Evolutionary conservation across 2,113 vertebrate genomes (phyloP).

Genomic region (Eurypyga helias): DNA sequence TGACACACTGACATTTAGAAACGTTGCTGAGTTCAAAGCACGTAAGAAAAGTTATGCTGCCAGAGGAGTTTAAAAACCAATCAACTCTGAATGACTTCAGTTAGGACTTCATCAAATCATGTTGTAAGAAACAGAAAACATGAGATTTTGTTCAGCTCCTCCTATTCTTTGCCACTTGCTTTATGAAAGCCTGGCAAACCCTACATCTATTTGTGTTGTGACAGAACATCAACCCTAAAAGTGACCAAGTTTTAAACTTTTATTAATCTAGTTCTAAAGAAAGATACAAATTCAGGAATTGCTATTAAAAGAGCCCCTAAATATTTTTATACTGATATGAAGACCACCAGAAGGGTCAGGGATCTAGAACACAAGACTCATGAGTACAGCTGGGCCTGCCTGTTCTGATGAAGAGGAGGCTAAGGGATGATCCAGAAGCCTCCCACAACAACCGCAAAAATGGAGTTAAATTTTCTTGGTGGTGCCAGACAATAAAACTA

Average conservation of each 20-base stretch:
- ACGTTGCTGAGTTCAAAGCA: background rate
- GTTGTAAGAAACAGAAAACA: background rate
- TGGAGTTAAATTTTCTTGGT: background rate
- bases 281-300: background rate
- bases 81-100: background rate
- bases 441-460: background rate
- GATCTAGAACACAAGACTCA: background rate
- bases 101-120: background rate
- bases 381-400: background rate
- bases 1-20: background rate
- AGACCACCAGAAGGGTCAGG: background rate
- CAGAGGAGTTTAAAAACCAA: background rate
- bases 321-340: background rate
- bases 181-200: background rate
- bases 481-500: background rate
- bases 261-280: background rate
- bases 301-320: accelerated
- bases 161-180: background rate
- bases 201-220: background rate
- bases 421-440: background rate
- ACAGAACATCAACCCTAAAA: background rate
- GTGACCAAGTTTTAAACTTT: background rate
- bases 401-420: background rate
- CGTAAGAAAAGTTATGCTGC: background rate
- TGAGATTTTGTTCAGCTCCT: background rate